A percentile compares a stretch with the other conserved stretches of the same genome.
phyloP scores from a whole-genome alignment of 2,888 invertebrate genomes.

The Trichogramma evanescens region DNA sequence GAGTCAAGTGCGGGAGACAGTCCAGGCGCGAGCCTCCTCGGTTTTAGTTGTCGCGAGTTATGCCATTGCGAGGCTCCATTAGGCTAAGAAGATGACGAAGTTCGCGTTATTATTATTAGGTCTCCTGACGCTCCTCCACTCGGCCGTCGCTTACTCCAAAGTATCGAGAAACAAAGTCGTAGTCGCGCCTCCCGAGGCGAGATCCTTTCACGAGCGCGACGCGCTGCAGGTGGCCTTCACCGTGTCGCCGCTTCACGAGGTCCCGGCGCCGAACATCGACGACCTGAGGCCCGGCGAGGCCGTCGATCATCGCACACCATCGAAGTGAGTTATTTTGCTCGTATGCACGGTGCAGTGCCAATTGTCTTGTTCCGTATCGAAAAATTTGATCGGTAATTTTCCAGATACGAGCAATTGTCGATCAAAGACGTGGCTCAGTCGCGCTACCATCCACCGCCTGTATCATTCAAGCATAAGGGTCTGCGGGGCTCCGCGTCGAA shows the following conservation, averaged over 20 bases:
- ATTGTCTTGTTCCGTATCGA: too few relatives aligned
- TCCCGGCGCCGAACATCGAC: constrained; percentile 24
- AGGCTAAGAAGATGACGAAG: not conserved
- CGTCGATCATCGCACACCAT: constrained; percentile 30
- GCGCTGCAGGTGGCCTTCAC: constrained; percentile 32
- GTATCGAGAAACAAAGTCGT: constrained; percentile 3
- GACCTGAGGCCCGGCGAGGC: constrained; percentile 37
- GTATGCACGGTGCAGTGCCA: too few relatives aligned
- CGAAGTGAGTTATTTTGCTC: constrained; percentile 25
- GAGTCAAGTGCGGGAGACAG: too few relatives aligned
- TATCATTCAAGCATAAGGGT: not conserved
- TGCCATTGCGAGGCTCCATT: not conserved
- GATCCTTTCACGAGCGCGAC: constrained; percentile 21
- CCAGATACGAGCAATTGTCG: not conserved
- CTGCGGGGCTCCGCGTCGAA: not conserved
- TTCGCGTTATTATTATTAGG: not conserved
- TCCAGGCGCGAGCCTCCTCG: too few relatives aligned
- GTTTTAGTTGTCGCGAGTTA: not conserved
- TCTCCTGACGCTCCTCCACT: not conserved
- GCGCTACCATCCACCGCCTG: constrained; percentile 38
- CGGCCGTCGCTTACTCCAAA: not conserved
- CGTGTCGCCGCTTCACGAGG: constrained; percentile 33
- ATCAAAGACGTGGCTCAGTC: constrained; percentile 31
- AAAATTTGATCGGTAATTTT: too few relatives aligned
- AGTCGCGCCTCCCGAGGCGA: constrained; percentile 3